These are phyloP conservation scores for Grammomys surdaster DNA, from an alignment of 2,113 vertebrate genomes.

Conservation along the genomic window DNA sequence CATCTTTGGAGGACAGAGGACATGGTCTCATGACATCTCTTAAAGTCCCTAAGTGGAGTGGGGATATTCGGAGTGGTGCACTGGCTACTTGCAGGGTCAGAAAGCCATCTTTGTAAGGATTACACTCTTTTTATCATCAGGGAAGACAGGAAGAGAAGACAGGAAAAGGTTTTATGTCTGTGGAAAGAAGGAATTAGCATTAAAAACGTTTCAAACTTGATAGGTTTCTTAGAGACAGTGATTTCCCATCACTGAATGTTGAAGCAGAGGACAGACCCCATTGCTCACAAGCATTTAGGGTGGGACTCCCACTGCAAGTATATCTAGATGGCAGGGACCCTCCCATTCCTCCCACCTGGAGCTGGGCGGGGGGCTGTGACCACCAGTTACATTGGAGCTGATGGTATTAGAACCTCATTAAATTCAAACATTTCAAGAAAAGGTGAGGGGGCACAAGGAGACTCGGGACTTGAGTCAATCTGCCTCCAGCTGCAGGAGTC, in stretches of 20 bases:
- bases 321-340: accelerated
- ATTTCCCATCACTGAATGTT: not conserved
- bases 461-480: not conserved
- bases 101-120: accelerated
- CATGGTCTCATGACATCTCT: not conserved
- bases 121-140: not conserved
- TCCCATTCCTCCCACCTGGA: no score
- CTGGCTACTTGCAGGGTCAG: not conserved
- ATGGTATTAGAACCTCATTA: no score
- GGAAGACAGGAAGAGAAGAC: not conserved
- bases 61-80: accelerated
- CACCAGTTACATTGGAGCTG: not conserved
- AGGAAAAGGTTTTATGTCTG: accelerated
- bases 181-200: not conserved
- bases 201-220: not conserved
- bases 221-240: not conserved
- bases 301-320: accelerated
- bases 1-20: not conserved
- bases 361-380: accelerated
- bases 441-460: accelerated
- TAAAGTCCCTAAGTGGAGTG: not conserved
- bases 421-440: not conserved
- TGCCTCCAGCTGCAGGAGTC: not conserved
- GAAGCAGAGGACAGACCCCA: not conserved
- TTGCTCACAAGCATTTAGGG: accelerated